phyloP scores from a whole-genome alignment of 2,888 invertebrate species.

The Zhuqinia jingwanae region DNA sequence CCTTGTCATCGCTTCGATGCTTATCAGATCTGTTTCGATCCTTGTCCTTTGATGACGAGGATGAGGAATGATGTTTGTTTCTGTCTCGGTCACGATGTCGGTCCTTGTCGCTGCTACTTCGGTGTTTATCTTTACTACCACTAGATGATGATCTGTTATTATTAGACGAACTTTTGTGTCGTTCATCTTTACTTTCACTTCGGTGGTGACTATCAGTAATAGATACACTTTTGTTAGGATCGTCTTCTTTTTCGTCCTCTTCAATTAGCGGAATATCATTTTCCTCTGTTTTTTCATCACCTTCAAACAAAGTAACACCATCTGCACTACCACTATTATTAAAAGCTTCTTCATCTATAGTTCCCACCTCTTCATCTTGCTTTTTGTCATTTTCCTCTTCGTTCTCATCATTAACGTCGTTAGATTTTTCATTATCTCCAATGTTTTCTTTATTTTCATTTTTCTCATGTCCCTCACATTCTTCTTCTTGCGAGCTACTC shows the following conservation, averaged over 20 bases:
- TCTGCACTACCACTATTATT: background rate
- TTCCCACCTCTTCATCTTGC: constrained; percentile 15
- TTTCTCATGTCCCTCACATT: background rate
- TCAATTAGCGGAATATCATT: background rate
- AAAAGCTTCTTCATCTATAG: no score
- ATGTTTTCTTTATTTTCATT: constrained; percentile 22
- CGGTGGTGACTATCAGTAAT: background rate
- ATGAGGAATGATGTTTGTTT: constrained; percentile 52
- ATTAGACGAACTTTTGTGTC: constrained; percentile 39
- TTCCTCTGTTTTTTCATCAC: background rate
- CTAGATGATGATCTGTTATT: constrained; percentile 25
- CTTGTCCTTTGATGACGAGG: constrained; percentile 63
- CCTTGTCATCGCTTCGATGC: constrained; percentile 59
- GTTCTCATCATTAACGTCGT: background rate
- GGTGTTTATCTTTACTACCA: constrained; percentile 45
- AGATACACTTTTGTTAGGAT: background rate
- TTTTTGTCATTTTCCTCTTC: background rate
- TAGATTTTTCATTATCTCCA: background rate
- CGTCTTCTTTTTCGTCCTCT: background rate
- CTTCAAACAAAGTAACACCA: background rate
- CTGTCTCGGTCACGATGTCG: constrained; percentile 61
- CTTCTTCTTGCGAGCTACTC: background rate
- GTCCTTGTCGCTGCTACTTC: constrained; percentile 61
- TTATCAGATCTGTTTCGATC: constrained; percentile 58
- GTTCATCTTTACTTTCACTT: constrained; percentile 48